Evolutionary conservation across 2,113 vertebrate species (phyloP).

Genomic region (Pituophis catenifer): DNA sequence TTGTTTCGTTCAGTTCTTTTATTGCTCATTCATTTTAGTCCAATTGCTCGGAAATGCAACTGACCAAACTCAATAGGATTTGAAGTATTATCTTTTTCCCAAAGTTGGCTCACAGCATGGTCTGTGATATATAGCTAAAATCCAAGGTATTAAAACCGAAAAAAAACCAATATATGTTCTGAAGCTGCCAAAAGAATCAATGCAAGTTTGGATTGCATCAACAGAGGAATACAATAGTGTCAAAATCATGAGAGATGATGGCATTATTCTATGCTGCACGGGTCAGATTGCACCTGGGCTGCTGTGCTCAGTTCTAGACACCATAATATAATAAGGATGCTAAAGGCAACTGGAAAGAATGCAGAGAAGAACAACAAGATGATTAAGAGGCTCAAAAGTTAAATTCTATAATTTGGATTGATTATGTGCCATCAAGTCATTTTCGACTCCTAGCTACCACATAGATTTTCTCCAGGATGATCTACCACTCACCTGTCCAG

Average conservation of each 20-base stretch:
- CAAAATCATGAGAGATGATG: background rate
- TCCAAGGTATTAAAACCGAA: background rate
- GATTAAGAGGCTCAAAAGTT: background rate
- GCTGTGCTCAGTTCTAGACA: background rate
- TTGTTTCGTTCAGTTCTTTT: background rate
- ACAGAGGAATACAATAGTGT: background rate
- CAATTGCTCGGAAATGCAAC: background rate
- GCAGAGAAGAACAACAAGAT: background rate
- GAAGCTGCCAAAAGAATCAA: background rate
- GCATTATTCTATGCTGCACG: background rate
- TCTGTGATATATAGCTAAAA: background rate
- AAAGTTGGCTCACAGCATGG: background rate
- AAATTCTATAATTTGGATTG: background rate
- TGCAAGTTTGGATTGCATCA: background rate
- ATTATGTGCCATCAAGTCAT: background rate
- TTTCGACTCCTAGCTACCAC: background rate
- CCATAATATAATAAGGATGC: background rate
- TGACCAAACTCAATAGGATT: background rate
- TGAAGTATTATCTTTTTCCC: background rate
- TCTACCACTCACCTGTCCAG: background rate
- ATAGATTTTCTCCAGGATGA: background rate
- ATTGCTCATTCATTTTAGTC: background rate
- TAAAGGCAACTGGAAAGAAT: background rate
- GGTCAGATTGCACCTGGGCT: background rate
- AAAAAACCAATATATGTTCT: background rate